A percentile compares a stretch with the other conserved stretches of the same genome.
Conservation (phyloP, 1,140 invertebrate species). For the Drosophila eugracilis region DNA sequence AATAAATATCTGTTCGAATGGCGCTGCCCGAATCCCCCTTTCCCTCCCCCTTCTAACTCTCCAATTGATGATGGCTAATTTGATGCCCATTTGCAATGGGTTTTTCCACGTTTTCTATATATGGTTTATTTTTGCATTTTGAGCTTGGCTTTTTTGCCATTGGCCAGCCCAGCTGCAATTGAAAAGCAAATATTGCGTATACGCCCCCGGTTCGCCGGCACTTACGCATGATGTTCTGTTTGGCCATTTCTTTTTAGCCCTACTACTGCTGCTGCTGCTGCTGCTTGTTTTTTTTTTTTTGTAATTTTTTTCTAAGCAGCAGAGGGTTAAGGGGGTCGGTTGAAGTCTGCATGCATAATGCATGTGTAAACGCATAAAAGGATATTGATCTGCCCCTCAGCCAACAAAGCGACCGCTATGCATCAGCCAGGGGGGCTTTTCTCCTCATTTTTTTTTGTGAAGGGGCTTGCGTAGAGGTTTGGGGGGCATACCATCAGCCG, state of each 20-base stretch:
- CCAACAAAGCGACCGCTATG: constrained; percentile 69
- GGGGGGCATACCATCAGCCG: constrained; percentile 38
- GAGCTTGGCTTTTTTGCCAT: constrained; percentile 38
- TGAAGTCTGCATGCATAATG: constrained; percentile 55
- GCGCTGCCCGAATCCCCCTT: not conserved
- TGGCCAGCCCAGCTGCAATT: constrained; percentile 77
- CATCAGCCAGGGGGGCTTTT: constrained; percentile 47
- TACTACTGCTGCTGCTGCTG: constrained; percentile 19
- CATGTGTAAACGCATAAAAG: constrained; percentile 75
- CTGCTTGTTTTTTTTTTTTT: too few relatives aligned
- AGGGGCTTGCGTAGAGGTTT: not conserved
- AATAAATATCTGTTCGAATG: constrained; percentile 74
- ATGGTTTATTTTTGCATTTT: constrained; percentile 9
- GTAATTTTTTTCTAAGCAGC: constrained; percentile 78
- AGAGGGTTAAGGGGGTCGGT: constrained; percentile 4
- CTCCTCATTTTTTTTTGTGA: constrained; percentile 5
- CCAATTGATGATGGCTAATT: constrained; percentile 75
- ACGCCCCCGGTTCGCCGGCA: constrained; percentile 52
- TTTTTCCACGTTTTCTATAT: constrained; percentile 27
- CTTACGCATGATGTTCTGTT: constrained; percentile 70
- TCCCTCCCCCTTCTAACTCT: not conserved
- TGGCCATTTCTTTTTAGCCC: constrained; percentile 52
- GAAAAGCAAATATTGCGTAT: constrained; percentile 81
- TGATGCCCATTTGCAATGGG: constrained; percentile 59
- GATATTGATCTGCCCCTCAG: constrained; percentile 80